Conservation (phyloP, 2,113 vertebrate genomes). For the Phyllostomus hastatus region DNA sequence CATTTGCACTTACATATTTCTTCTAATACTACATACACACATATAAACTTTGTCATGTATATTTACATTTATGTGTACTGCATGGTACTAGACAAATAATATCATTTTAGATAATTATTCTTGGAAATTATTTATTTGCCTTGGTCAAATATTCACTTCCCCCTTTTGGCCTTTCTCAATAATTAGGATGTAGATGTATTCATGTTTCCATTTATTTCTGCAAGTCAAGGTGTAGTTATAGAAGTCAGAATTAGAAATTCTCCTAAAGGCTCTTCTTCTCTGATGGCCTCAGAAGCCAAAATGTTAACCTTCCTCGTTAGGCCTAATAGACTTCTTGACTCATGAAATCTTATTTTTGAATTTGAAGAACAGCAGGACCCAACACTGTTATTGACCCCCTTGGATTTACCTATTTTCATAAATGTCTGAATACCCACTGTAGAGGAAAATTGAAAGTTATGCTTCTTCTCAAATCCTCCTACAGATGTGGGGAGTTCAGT, state of each 20-base stretch:
- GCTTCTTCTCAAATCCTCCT: background rate
- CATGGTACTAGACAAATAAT: background rate
- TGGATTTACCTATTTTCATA: background rate
- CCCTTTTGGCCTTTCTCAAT: background rate
- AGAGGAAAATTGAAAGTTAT: background rate
- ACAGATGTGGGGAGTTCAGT: background rate
- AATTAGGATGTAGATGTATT: background rate
- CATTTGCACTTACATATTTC: background rate
- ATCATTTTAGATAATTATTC: background rate
- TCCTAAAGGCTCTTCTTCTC: background rate
- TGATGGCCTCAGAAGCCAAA: background rate
- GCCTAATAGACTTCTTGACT: background rate
- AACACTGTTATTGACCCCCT: background rate
- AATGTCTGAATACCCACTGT: background rate
- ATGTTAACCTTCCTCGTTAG: background rate
- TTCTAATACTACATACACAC: background rate
- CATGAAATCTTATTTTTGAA: background rate
- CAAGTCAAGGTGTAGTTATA: background rate
- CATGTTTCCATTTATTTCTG: background rate
- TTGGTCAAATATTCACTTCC: background rate
- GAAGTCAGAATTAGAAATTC: background rate
- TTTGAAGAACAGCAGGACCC: background rate
- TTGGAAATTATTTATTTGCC: background rate
- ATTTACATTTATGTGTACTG: background rate
- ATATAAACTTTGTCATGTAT: background rate